Conservation (phyloP, 2,797 vertebrate species). For the Pangasius larnaudii region DNA sequence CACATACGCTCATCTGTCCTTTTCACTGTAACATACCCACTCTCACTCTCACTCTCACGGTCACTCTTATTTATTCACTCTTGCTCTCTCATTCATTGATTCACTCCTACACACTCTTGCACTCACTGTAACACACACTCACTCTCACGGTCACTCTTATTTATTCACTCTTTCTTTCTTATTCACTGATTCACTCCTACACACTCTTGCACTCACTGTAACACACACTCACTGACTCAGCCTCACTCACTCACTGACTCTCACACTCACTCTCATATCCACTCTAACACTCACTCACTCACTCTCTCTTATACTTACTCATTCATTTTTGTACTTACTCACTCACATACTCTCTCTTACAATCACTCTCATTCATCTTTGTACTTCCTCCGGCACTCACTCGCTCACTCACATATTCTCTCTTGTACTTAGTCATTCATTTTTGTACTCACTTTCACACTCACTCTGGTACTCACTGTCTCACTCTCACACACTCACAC, state of each 20-base stretch:
- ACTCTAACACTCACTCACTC: not conserved
- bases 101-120: not conserved
- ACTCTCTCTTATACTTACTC: not conserved
- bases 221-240: not conserved
- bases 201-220: not conserved
- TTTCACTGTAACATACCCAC: not conserved
- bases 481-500: too few species aligned
- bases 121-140: not conserved
- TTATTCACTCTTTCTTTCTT: conserved; percentile 24
- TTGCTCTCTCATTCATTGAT: not conserved
- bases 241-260: not conserved
- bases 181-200: not conserved
- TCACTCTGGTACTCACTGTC: too few species aligned
- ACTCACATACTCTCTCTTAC: too few species aligned
- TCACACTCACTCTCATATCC: not conserved
- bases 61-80: conserved; percentile 39
- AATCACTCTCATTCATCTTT: too few species aligned
- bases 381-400: not conserved
- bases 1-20: conserved; percentile 21
- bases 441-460: too few species aligned
- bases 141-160: conserved; percentile 25
- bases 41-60: not conserved
- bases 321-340: not conserved
- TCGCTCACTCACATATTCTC: too few species aligned
- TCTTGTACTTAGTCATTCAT: not conserved